A percentile compares a stretch with the other conserved stretches of the same genome.
Conservation (phyloP, 2,113 vertebrate genomes). For the Phaetusa simplex region DNA sequence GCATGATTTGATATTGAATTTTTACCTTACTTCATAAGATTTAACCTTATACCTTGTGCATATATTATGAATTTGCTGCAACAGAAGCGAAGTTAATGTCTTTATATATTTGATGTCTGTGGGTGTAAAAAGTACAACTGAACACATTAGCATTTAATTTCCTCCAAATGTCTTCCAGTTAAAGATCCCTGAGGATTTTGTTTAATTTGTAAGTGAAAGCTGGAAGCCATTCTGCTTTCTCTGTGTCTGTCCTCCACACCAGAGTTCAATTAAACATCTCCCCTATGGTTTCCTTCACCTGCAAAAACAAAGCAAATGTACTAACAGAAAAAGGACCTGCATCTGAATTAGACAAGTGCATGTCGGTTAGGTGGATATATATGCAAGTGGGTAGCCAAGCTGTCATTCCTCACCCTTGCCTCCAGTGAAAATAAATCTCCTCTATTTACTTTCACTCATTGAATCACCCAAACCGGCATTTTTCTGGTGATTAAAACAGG, state of each 20-base stretch:
- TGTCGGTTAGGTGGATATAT: background rate
- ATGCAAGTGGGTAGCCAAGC: background rate
- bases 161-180: slow-evolving; percentile 65
- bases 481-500: background rate
- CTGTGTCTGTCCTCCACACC: slow-evolving; percentile 37
- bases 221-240: slow-evolving; percentile 62
- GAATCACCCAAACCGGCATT: background rate
- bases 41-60: slow-evolving; percentile 49
- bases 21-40: slow-evolving; percentile 39
- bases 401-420: background rate
- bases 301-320: slow-evolving; percentile 23
- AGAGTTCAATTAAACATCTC: slow-evolving; percentile 60
- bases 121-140: slow-evolving; percentile 64
- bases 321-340: slow-evolving; percentile 2
- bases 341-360: slow-evolving; percentile 10
- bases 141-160: slow-evolving; percentile 74
- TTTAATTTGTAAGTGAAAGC: slow-evolving; percentile 69
- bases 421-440: slow-evolving; percentile 6
- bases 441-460: background rate
- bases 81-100: slow-evolving; percentile 53
- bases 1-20: slow-evolving; percentile 26
- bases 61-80: slow-evolving; percentile 52
- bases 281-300: slow-evolving; percentile 21
- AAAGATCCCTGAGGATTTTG: slow-evolving; percentile 62
- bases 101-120: slow-evolving; percentile 59